Evolutionary conservation across 1,140 invertebrate species (phyloP).

Genomic region (Coenobita brevimanus): DNA sequence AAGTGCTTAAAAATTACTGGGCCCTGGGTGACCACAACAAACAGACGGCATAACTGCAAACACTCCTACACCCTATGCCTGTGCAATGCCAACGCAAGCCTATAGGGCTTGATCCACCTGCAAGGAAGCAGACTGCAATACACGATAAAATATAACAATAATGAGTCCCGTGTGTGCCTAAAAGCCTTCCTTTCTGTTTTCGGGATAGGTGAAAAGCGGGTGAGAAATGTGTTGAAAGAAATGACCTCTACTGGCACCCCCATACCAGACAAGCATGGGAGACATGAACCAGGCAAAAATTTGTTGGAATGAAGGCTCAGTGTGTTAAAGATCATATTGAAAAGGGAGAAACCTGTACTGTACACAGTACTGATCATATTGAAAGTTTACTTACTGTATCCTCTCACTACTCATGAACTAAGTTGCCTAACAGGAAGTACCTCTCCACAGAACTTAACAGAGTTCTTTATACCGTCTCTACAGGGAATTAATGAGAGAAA

Average conservation of each 20-base stretch:
- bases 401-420: background rate
- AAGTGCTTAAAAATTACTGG: too few relatives aligned
- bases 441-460: background rate
- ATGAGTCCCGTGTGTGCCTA: background rate
- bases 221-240: background rate
- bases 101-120: too few relatives aligned
- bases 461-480: background rate
- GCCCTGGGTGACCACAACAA: too few relatives aligned
- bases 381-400: background rate
- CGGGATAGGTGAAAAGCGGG: background rate
- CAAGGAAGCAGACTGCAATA: too few relatives aligned
- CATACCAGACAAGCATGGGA: background rate
- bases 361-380: too few relatives aligned
- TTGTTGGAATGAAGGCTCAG: background rate
- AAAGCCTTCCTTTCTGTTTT: background rate
- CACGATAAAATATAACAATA: constrained; percentile 2
- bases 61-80: too few relatives aligned
- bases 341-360: too few relatives aligned
- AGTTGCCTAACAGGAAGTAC: constrained; percentile 10
- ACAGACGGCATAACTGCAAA: too few relatives aligned
- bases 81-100: too few relatives aligned
- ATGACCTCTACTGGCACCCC: background rate
- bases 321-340: background rate
- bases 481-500: background rate
- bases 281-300: background rate